Conservation (phyloP, 1,140 invertebrate species). For the Cherax quadricarinatus region DNA sequence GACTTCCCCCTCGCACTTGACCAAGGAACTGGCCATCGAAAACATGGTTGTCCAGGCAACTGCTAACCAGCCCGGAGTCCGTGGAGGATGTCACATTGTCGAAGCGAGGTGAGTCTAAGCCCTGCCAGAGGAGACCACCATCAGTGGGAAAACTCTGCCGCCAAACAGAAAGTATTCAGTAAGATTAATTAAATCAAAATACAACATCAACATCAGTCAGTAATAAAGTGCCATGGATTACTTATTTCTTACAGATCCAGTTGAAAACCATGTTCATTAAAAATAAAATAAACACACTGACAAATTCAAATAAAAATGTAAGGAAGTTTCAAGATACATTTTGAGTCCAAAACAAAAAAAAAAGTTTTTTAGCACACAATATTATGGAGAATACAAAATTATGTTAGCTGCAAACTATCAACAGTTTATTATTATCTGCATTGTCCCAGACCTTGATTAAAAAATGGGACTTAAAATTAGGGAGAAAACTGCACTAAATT, state of each 20-base stretch:
- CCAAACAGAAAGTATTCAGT: slow-evolving; percentile 37
- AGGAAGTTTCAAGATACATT: neutral
- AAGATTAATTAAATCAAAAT: slow-evolving; percentile 1
- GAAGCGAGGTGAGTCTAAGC: slow-evolving; percentile 70
- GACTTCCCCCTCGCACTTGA: slow-evolving; percentile 59
- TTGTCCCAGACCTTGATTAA: too few species aligned
- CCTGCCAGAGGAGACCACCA: slow-evolving; percentile 65
- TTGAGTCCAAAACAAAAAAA: too few species aligned
- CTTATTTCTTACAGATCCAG: neutral
- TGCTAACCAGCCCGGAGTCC: slow-evolving; percentile 66
- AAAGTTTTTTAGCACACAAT: too few species aligned
- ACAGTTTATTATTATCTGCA: too few species aligned
- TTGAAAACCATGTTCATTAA: neutral
- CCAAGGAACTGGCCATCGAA: slow-evolving; percentile 68
- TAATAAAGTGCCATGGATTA: neutral
- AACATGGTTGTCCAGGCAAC: slow-evolving; percentile 61
- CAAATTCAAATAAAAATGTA: neutral
- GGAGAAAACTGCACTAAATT: neutral
- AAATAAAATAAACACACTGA: neutral
- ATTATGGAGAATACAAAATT: too few species aligned
- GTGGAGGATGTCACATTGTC: slow-evolving; percentile 70
- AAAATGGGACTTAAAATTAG: neutral
- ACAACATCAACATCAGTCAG: slow-evolving; percentile 15
- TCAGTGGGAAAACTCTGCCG: slow-evolving; percentile 63
- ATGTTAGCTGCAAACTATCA: too few species aligned